Evolutionary conservation across 2,888 invertebrate species (phyloP).

Genomic region (Rhyacophila evoluta): DNA sequence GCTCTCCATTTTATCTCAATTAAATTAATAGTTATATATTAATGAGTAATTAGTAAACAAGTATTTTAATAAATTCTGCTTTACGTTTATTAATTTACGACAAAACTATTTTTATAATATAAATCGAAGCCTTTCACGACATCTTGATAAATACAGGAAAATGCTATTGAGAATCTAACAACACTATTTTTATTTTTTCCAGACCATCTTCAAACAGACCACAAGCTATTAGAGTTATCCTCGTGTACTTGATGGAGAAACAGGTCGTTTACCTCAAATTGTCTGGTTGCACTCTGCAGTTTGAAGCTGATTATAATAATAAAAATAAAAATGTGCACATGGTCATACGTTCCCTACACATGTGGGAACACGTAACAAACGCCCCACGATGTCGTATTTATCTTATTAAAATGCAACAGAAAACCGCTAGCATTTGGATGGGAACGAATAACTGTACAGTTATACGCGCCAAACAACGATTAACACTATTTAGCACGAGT

Average conservation of each 20-base stretch:
- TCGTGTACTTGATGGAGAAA: background rate
- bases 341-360: background rate
- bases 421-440: background rate
- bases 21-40: too few relatives aligned
- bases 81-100: too few relatives aligned
- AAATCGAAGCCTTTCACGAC: too few relatives aligned
- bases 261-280: constrained; percentile 22
- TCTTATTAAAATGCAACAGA: background rate
- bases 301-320: background rate
- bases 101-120: too few relatives aligned
- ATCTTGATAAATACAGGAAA: background rate
- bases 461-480: constrained; percentile 8
- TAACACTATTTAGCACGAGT: background rate
- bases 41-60: too few relatives aligned
- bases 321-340: background rate
- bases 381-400: background rate
- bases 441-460: background rate
- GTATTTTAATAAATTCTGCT: too few relatives aligned
- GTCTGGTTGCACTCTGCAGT: background rate
- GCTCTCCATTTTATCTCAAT: too few relatives aligned
- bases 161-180: background rate
- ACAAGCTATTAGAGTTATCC: background rate
- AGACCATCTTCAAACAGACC: background rate
- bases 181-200: background rate
- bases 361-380: background rate